A percentile compares a stretch with the other conserved stretches of the same genome.
Conservation (phyloP, 2,797 vertebrate genomes). For the Artibeus lituratus region DNA sequence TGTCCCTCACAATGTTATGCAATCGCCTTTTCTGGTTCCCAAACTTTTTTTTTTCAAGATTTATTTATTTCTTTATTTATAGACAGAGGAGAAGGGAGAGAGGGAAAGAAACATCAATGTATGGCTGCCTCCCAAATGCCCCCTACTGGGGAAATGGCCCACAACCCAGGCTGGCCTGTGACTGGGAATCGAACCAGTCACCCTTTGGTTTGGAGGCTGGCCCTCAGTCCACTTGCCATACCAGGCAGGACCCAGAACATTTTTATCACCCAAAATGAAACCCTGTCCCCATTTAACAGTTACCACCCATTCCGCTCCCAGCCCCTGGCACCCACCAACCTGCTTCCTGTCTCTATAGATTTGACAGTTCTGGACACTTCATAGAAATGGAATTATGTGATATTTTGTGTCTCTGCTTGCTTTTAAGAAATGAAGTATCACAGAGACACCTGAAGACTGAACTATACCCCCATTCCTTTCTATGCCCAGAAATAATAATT, state of each 20-base stretch:
- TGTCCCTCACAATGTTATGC: rapidly evolving
- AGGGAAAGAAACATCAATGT: too few relatives aligned
- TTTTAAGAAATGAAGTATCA: background rate
- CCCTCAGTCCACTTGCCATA: too few relatives aligned
- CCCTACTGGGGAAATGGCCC: too few relatives aligned
- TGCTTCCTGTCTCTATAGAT: background rate
- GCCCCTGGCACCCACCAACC: background rate
- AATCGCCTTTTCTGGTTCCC: background rate
- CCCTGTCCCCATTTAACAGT: background rate
- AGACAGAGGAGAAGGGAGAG: too few relatives aligned
- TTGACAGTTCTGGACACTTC: background rate
- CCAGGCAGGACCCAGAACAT: background rate
- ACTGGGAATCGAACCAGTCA: too few relatives aligned
- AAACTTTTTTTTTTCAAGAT: background rate
- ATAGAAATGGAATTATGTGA: too few relatives aligned
- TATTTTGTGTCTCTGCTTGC: background rate
- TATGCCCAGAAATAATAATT: background rate
- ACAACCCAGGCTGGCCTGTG: too few relatives aligned
- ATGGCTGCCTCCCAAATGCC: too few relatives aligned
- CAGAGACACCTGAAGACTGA: background rate
- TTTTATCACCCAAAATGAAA: background rate
- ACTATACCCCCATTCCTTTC: background rate
- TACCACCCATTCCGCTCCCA: background rate
- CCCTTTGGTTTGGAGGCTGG: too few relatives aligned
- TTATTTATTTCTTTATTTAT: too few relatives aligned